phyloP scores from a whole-genome alignment of 2,113 vertebrate genomes.

The Lipophrys pholis region DNA sequence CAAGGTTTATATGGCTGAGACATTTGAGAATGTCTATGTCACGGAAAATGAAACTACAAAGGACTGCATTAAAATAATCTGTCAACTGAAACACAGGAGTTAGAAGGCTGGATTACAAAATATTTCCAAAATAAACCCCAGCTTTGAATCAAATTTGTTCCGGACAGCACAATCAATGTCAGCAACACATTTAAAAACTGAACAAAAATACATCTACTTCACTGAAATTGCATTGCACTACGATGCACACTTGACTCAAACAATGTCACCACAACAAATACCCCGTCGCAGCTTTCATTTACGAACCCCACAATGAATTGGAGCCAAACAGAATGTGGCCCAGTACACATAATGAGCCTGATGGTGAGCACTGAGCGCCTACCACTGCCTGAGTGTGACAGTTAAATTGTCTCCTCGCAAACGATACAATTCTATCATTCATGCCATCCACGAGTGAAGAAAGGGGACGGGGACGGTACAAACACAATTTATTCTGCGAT shows the following conservation, averaged over 20 bases:
- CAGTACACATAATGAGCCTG: background rate
- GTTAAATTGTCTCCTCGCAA: constrained; percentile 24
- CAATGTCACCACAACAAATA: background rate
- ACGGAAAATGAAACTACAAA: no score
- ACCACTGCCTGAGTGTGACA: background rate
- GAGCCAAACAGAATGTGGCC: background rate
- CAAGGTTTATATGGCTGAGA: no score
- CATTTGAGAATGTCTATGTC: no score
- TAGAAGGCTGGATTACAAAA: no score
- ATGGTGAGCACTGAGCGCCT: background rate
- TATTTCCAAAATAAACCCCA: no score
- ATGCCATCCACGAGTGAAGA: background rate
- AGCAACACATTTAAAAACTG: no score
- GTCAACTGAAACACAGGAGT: no score
- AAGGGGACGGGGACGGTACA: background rate
- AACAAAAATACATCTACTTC: background rate
- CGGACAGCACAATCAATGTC: background rate
- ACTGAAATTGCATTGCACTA: background rate
- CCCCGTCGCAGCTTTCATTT: background rate
- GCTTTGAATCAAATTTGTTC: no score
- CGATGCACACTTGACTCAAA: no score
- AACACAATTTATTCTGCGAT: constrained; percentile 10
- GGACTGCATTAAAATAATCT: no score
- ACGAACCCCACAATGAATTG: constrained; percentile 5
- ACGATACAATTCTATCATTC: constrained; percentile 3